Conservation (phyloP, 2,113 vertebrate species). For the Casuarius casuarius region DNA sequence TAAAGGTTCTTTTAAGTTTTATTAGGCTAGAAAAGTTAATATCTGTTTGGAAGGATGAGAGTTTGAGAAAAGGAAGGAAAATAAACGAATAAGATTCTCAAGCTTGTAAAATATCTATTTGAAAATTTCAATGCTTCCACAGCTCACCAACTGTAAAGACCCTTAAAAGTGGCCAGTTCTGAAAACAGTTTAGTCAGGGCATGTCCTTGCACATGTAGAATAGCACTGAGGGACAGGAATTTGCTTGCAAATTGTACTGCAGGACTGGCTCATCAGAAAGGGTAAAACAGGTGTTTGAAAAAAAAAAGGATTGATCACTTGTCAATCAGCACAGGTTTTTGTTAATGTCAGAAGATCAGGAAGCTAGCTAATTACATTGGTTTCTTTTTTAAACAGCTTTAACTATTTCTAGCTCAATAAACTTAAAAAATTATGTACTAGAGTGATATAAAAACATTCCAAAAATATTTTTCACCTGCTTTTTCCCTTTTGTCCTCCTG, state of each 20-base stretch:
- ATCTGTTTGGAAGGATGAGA: slow-evolving; percentile 54
- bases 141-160: neutral
- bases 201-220: neutral
- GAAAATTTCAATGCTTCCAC: neutral
- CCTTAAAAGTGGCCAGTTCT: neutral
- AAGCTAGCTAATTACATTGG: neutral
- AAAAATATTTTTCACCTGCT: slow-evolving; percentile 59
- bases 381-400: neutral
- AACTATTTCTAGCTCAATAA: neutral
- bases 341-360: neutral
- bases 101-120: neutral
- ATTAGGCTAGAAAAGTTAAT: slow-evolving; percentile 60
- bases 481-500: slow-evolving; percentile 60
- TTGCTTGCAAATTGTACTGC: neutral
- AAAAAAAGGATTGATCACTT: neutral
- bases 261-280: neutral
- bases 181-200: neutral
- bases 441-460: slow-evolving; percentile 41
- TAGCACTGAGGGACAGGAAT: neutral
- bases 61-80: neutral
- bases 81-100: neutral
- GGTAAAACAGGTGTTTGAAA: slow-evolving; percentile 23
- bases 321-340: neutral
- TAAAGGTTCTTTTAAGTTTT: neutral
- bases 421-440: neutral